phyloP scores from a whole-genome alignment of 2,888 invertebrate genomes.

The Hylaea fasciaria region DNA sequence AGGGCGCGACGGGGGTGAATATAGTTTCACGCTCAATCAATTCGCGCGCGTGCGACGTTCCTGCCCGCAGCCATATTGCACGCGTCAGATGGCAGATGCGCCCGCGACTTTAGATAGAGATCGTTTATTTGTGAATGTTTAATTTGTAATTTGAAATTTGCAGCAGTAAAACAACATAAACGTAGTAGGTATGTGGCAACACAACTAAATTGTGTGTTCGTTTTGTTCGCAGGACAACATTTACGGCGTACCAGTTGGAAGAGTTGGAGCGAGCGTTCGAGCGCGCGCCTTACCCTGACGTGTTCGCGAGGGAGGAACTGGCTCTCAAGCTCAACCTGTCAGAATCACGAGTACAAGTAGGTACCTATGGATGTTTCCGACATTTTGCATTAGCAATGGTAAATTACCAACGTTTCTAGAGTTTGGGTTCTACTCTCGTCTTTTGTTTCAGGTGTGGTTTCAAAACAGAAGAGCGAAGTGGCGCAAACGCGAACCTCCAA shows the following conservation, averaged over 20 bases:
- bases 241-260: constrained; percentile 97
- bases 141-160: constrained; percentile 24
- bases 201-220: constrained; percentile 12
- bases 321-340: constrained; percentile 95
- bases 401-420: neutral
- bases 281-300: constrained; percentile 97
- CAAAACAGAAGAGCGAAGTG: constrained; percentile 97
- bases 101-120: constrained; percentile 43
- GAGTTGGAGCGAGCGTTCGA: constrained; percentile 97
- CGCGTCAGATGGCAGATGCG: constrained; percentile 80
- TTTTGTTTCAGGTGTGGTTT: constrained; percentile 88
- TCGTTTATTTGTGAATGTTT: constrained; percentile 53
- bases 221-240: constrained; percentile 92
- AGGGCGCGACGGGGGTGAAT: constrained; percentile 80
- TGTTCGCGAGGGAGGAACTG: constrained; percentile 96
- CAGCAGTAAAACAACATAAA: neutral
- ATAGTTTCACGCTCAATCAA: constrained; percentile 84
- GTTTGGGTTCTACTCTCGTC: neutral
- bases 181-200: too few relatives aligned
- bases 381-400: neutral
- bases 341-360: constrained; percentile 87
- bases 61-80: constrained; percentile 82
- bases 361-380: constrained; percentile 48
- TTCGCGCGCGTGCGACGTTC: constrained; percentile 68
- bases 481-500: constrained; percentile 96